Evolutionary conservation across 2,113 vertebrate genomes (phyloP).

Genomic region (Labrus mixtus): DNA sequence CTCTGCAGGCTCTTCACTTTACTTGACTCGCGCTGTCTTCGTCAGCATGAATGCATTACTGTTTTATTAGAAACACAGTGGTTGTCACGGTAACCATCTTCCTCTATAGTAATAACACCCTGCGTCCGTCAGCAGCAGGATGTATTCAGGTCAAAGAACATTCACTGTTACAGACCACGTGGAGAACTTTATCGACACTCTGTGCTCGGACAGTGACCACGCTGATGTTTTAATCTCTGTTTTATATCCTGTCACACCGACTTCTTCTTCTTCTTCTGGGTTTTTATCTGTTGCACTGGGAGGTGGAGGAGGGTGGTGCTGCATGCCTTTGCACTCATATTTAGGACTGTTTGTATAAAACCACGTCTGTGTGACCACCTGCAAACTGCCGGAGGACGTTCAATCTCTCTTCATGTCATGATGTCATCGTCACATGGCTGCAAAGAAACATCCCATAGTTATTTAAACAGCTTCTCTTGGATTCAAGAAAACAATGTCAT

Average conservation of each 20-base stretch:
- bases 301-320: conserved; percentile 12
- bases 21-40: neutral
- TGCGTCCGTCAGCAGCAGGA: neutral
- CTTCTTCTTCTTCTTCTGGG: neutral
- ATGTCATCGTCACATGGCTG: no score
- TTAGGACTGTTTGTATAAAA: conserved; percentile 45
- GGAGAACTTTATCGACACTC: neutral
- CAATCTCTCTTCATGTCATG: neutral
- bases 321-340: conserved; percentile 59
- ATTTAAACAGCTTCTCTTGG: no score
- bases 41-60: conserved; percentile 18
- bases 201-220: neutral
- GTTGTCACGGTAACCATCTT: neutral
- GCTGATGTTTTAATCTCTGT: neutral
- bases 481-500: no score
- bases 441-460: no score
- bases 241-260: neutral
- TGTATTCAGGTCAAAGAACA: neutral
- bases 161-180: neutral
- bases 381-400: conserved; percentile 7
- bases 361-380: conserved; percentile 8
- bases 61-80: neutral
- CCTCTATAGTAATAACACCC: neutral
- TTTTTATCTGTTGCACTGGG: conserved; percentile 1
- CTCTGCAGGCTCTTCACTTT: conserved; percentile 7